Evolutionary conservation across 2,888 invertebrate species (phyloP), one percentile per base, ranked within the genome.

Genomic region (Calephelis perditalis): DNA sequence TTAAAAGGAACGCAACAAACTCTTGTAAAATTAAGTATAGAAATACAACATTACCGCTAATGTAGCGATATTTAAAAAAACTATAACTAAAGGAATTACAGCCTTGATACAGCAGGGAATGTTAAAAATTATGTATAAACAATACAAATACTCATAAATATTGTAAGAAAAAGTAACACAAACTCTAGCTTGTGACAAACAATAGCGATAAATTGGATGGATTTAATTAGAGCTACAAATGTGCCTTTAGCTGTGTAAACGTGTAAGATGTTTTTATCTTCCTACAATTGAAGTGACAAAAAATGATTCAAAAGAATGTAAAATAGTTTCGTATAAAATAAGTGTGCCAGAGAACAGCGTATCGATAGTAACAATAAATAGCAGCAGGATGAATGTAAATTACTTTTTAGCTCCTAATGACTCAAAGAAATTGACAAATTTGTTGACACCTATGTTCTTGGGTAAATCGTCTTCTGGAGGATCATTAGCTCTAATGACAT

Each of bases 361-460:
- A 40, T 40, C 40, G 8, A 8, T 52, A 35, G 10, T 7, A 52
- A 26, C 6, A 52, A 52, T 52, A 52, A 52, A 52, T 15, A 52
- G 35, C 26, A 52, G 52, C 52, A 11, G 6, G 35, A 26, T 52
- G 26, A 43, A 37, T 55, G 44, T 55, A 55, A 55, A 56, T 78
- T 78, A 88, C 79, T 90, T 90, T 62, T 88, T 89, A 4, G 85
- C 86, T 4, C 89, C 89, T 12, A 90, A 82, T 11, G 88, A 87
- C 66, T 90, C 90, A 59, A 90, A 90, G 75, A 90, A 90, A 67
- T 88, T 90, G 0, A 90, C 90, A 63, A 90, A 90, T 64, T 88
- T 90, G 63, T 89, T 90, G 0, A 90, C 90, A 0, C 90, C 90
- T 68, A 90, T 90, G 47, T 90, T 90, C 58, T 90, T 90, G 3